Base-by-base conservation (phyloP, 2,888 invertebrate species). In the Nomada ruficornis region DNA sequence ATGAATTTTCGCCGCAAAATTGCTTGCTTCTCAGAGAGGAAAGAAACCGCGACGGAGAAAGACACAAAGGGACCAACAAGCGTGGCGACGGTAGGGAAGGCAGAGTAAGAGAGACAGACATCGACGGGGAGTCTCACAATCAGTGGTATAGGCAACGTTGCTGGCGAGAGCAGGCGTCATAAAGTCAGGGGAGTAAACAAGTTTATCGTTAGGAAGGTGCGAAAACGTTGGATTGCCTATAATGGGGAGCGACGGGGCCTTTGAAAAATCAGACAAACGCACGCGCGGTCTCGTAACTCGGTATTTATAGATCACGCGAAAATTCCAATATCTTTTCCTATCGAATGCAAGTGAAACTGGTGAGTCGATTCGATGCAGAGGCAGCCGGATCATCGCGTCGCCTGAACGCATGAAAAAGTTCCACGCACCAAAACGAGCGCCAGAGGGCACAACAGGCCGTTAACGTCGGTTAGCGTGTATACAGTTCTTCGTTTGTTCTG, bases 171-270 rank as follows among this genome's bases (percentile, higher is more conserved):
- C 73, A 60, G 80, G 74, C 85, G 82, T 82, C 84, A 52, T 78
- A 85, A 81, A 84, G 85, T 83, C 83, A 72, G 77, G 76, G 82
- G 36, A 36, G 80, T 72, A 74, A 80, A 78, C 82, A 77, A 85
- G 74, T 86, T 87, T 85, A 85, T 84, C 80, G 77, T 80, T 77
- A 62, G 77, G 73, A 77, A 85, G 85, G 86, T 85, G 88, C 83
- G 88, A 87, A 84, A 82, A 84, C 84, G 77, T 83, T 77, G 74
- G 71, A 80, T 80, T 75, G 77, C 80, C 80, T 77, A 83, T 80
- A 80, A 77, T 59, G 73, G 62, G 44, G 70, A 65, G 76, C 50
- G 65, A 18, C 26, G 59, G 67, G 44, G 55, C 71, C 64, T 73
- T 76, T 73, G 77, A 77, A 83, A 77, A 73, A 63, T 44, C 57